phyloP scores from a whole-genome alignment of 2,797 vertebrate species.

The Danionella dracula region DNA sequence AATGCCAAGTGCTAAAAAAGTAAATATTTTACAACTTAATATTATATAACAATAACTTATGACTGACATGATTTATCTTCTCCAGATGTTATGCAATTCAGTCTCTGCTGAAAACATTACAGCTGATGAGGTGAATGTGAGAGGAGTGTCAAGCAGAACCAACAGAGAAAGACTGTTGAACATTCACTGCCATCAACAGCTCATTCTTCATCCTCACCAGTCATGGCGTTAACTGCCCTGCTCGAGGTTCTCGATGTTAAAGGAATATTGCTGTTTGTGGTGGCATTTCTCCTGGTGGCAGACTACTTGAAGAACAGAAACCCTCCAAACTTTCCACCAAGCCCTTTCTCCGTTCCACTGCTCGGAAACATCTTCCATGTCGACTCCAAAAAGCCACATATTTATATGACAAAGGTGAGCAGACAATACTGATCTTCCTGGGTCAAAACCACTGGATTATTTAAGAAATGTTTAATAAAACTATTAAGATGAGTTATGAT shows the following conservation, averaged over 20 bases:
- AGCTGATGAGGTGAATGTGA: not conserved
- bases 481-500: not conserved
- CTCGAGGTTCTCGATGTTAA: slow-evolving; percentile 37
- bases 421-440: not conserved
- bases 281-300: slow-evolving; percentile 52
- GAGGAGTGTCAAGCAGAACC: not conserved
- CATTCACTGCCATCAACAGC: not conserved
- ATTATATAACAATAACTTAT: too few relatives aligned
- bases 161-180: not conserved
- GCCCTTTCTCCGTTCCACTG: slow-evolving; percentile 69
- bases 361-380: slow-evolving; percentile 74
- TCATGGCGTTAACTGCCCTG: not conserved
- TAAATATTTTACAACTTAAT: too few relatives aligned
- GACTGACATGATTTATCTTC: too few relatives aligned
- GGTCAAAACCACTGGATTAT: not conserved
- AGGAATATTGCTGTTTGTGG: slow-evolving; percentile 53
- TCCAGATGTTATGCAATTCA: not conserved
- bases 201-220: not conserved
- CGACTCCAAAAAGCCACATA: slow-evolving; percentile 70
- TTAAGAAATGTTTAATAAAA: not conserved
- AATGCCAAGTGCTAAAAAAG: too few relatives aligned
- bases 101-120: not conserved
- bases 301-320: slow-evolving; percentile 62
- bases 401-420: slow-evolving; percentile 77
- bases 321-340: slow-evolving; percentile 73